Percentiles rank a stretch among this genome's conserved stretches.
phyloP scores from a whole-genome alignment of 2,888 invertebrate genomes.

The Cephus pulcher region DNA sequence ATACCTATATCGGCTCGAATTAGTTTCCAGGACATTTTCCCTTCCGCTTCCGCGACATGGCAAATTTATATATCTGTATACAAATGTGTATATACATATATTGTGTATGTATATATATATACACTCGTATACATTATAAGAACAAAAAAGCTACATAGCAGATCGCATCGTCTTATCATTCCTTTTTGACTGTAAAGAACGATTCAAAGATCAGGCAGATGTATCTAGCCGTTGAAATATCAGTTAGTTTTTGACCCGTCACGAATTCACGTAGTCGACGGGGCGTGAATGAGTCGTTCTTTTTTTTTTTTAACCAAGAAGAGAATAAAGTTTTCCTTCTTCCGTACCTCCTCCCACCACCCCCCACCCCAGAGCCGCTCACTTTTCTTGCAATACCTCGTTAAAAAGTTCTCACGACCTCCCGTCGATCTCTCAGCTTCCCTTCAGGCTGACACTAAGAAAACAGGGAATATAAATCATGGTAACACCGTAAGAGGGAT shows the following conservation, averaged over 20 bases:
- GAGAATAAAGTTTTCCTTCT: background rate
- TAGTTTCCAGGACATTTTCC: background rate
- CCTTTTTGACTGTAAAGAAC: background rate
- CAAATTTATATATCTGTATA: background rate
- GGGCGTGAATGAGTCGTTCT: background rate
- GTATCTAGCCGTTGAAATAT: background rate
- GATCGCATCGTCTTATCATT: background rate
- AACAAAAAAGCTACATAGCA: background rate
- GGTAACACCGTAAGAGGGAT: background rate
- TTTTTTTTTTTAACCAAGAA: background rate
- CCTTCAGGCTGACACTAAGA: background rate
- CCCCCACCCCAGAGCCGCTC: background rate
- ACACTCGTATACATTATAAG: background rate
- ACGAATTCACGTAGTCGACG: background rate
- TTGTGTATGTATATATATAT: too few relatives aligned
- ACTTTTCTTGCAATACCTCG: constrained; percentile 1
- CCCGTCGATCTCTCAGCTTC: background rate
- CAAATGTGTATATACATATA: background rate
- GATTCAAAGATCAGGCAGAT: background rate
- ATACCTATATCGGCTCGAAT: background rate
- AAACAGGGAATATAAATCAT: background rate
- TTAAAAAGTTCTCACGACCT: constrained; percentile 6
- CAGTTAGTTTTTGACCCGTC: background rate
- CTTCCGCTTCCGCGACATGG: background rate
- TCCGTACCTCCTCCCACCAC: background rate